A percentile compares a stretch with the other conserved stretches of the same genome.
These are phyloP conservation scores for Lampris megalopsis DNA, from an alignment of 2,113 vertebrate genomes.

Conservation along the genomic window DNA sequence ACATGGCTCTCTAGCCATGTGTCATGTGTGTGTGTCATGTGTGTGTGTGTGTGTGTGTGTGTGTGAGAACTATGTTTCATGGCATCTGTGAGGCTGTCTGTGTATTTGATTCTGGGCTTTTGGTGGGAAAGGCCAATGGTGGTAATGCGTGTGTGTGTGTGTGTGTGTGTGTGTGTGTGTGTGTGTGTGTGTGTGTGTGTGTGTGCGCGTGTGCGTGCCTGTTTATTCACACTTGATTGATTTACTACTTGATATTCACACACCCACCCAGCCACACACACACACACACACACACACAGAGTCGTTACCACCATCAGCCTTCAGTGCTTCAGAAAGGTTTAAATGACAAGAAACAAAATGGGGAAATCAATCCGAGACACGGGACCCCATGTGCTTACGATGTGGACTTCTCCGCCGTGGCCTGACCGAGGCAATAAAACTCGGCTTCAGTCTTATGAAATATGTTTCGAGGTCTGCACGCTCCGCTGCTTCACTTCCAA, in stretches of 20 bases:
- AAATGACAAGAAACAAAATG: neutral
- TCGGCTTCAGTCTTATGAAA: constrained; percentile 40
- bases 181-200: neutral
- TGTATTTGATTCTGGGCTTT: too few species aligned
- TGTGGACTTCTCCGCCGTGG: neutral
- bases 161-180: neutral
- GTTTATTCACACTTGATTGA: too few species aligned
- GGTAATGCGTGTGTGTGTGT: neutral
- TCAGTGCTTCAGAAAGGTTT: constrained; percentile 22
- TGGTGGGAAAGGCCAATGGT: too few species aligned
- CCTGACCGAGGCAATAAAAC: constrained; percentile 53
- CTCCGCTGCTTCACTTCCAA: constrained; percentile 38
- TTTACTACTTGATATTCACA: too few species aligned
- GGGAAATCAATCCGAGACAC: constrained; percentile 30
- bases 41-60: too few species aligned
- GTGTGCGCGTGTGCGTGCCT: neutral
- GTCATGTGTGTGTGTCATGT: too few species aligned
- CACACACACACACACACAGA: constrained; percentile 20
- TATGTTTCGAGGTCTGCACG: constrained; percentile 1
- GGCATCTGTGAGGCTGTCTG: too few species aligned
- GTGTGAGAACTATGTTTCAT: too few species aligned
- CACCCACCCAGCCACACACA: neutral
- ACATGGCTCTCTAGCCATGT: too few species aligned
- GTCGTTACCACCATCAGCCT: too few species aligned
- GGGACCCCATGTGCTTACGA: neutral